phyloP scores from a whole-genome alignment of 2,113 vertebrate species.

The Ptychochromis oligacanthus region DNA sequence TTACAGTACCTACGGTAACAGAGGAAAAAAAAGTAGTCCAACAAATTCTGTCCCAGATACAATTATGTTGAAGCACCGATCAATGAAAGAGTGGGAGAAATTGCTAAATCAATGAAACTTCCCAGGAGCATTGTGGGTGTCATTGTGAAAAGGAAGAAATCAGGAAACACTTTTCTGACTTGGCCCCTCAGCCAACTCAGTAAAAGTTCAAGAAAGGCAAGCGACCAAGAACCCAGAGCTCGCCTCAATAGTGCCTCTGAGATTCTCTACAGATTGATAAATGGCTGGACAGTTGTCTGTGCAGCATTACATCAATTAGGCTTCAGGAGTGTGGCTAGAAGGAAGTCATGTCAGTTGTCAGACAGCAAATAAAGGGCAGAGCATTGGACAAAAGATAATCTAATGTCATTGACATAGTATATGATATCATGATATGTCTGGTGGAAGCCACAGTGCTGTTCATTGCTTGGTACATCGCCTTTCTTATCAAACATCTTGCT shows the following conservation, averaged over 20 bases:
- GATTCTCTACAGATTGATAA: background rate
- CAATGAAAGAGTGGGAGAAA: background rate
- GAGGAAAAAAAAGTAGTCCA: background rate
- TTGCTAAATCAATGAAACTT: background rate
- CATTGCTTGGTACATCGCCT: background rate
- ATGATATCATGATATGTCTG: background rate
- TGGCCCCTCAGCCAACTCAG: slow-evolving; percentile 1
- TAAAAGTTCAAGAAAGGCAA: slow-evolving; percentile 6
- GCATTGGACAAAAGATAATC: background rate
- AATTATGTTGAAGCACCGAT: background rate
- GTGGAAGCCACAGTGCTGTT: background rate
- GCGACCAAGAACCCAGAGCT: background rate
- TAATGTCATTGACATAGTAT: background rate
- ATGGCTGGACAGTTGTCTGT: background rate
- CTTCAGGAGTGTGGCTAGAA: background rate
- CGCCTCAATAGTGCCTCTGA: background rate
- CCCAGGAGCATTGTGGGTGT: background rate
- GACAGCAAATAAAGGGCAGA: background rate
- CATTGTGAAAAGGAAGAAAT: background rate
- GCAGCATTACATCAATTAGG: background rate
- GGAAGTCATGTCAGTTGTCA: background rate
- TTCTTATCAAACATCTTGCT: background rate
- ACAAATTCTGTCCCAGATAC: background rate
- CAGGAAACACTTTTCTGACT: background rate
- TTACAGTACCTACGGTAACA: background rate